Evolutionary conservation across 37 sponge, comb jelly and placozoan species (phyloP).

Genomic region (Chondrilla cf. caribensis): DNA sequence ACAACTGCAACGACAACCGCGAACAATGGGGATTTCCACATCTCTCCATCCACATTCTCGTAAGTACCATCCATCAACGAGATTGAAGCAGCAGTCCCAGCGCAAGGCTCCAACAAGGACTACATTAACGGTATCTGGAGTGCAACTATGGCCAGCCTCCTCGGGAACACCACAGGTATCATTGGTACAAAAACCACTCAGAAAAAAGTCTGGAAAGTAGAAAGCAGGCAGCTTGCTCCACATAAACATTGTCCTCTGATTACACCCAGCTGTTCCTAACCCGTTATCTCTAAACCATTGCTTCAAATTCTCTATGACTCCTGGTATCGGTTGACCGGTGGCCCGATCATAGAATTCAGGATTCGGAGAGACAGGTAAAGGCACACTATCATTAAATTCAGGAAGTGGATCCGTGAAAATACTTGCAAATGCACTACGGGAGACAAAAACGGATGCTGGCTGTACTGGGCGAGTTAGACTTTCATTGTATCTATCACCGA

Average conservation of each 20-base stretch:
- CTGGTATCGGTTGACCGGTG: neutral
- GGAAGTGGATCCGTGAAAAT: no score
- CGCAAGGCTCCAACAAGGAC: neutral
- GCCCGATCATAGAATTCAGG: neutral
- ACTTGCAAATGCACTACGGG: no score
- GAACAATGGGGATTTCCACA: neutral
- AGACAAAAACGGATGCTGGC: no score
- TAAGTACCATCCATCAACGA: conserved; percentile 1
- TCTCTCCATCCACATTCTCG: conserved; percentile 14
- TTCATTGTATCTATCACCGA: no score
- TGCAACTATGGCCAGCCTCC: conserved; percentile 1
- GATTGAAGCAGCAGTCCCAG: conserved; percentile 13
- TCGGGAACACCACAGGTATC: neutral
- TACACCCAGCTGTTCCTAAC: neutral
- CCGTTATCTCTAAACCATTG: no score
- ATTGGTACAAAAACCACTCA: neutral
- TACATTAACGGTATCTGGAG: neutral
- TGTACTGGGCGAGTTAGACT: no score
- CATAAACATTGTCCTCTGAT: neutral
- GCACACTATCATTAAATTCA: neutral
- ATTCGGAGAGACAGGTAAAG: neutral
- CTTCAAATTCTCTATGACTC: no score
- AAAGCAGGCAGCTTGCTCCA: neutral
- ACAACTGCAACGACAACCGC: neutral
- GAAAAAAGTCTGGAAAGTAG: neutral